These are phyloP conservation scores for Lasioglossum marginatum DNA, from an alignment of 2,888 invertebrate genomes.

Conservation along the genomic window DNA sequence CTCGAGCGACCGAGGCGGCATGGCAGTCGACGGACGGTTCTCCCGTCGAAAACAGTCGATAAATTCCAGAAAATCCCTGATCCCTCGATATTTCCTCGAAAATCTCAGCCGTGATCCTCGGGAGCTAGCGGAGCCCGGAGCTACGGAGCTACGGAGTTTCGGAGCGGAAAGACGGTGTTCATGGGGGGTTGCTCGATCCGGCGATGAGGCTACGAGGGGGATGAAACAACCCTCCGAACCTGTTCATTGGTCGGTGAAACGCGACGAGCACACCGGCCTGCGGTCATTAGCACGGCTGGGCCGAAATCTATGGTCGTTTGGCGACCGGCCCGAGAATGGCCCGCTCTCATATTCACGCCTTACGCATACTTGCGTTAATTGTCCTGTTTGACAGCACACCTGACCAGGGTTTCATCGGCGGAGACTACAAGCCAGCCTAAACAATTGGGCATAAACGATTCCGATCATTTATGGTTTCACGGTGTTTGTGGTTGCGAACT, in stretches of 20 bases:
- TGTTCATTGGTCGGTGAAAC: slow-evolving; percentile 64
- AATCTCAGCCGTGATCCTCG: slow-evolving; percentile 22
- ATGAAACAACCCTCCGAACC: background rate
- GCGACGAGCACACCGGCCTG: slow-evolving; percentile 47
- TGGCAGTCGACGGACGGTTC: background rate
- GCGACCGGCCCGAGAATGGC: slow-evolving; percentile 20
- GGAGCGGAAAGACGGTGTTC: slow-evolving; percentile 37
- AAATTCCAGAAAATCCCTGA: slow-evolving; percentile 44
- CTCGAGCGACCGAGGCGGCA: background rate
- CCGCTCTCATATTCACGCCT: slow-evolving; percentile 59
- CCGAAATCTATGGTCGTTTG: slow-evolving; percentile 61
- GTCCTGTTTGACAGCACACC: background rate
- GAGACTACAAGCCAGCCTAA: background rate
- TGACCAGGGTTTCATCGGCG: background rate
- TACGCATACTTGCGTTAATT: slow-evolving; percentile 67
- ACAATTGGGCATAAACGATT: background rate
- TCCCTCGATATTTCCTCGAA: slow-evolving; percentile 32
- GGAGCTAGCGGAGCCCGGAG: background rate
- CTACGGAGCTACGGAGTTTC: background rate
- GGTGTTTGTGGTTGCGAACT: background rate
- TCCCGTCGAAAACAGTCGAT: slow-evolving; percentile 43
- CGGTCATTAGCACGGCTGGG: slow-evolving; percentile 62
- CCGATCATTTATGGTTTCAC: background rate
- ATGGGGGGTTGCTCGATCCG: background rate
- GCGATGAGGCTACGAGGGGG: background rate